phyloP scores from a whole-genome alignment of 2,888 invertebrate genomes.

The Phortica okadai region DNA sequence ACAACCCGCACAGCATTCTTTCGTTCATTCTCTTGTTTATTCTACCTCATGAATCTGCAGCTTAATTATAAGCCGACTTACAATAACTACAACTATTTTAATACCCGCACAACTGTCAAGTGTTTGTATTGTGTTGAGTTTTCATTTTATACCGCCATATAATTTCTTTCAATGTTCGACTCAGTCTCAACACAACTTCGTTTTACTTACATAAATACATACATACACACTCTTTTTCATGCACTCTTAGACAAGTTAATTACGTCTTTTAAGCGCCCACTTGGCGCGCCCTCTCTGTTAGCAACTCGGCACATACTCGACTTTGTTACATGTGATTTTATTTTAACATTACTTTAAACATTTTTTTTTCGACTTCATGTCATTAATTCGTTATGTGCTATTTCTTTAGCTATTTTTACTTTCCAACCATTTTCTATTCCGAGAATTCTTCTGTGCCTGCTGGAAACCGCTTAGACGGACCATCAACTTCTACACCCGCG shows the following conservation, averaged over 20 bases:
- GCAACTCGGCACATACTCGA: neutral
- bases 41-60: neutral
- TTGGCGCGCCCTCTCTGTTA: neutral
- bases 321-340: neutral
- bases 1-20: neutral
- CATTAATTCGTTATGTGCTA: constrained; percentile 62
- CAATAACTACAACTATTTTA: neutral
- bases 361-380: constrained; percentile 27
- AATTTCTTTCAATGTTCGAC: neutral
- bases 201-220: neutral
- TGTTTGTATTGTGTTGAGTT: neutral
- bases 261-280: constrained; percentile 27
- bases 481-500: neutral
- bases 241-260: constrained; percentile 63
- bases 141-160: neutral
- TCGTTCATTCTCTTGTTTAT: neutral
- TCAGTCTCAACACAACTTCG: constrained; percentile 21
- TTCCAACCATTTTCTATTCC: constrained; percentile 44
- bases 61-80: constrained; percentile 22
- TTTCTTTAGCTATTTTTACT: constrained; percentile 49
- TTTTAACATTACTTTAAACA: constrained; percentile 10
- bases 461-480: neutral
- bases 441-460: constrained; percentile 47
- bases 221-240: constrained; percentile 51
- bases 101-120: constrained; percentile 9